Conservation (phyloP, 2,797 vertebrate genomes). For the Sarcoramphus papa region DNA sequence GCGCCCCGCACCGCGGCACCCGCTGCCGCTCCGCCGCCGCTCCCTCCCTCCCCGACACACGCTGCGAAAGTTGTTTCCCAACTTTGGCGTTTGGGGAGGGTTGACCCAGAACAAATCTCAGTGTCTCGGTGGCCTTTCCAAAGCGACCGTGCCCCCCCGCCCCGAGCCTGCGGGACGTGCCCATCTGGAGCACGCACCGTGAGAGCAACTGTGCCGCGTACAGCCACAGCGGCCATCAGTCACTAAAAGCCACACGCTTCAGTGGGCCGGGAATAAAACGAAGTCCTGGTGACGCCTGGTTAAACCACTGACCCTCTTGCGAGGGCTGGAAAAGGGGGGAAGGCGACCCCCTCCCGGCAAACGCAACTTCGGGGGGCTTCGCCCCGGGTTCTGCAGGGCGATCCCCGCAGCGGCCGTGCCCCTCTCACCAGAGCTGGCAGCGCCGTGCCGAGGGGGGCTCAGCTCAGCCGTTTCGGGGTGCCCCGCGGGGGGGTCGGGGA, state of each 20-base stretch:
- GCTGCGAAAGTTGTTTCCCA: slow-evolving; percentile 30
- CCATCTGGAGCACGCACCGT: slow-evolving; percentile 52
- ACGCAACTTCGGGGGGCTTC: not conserved
- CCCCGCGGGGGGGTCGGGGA: no score
- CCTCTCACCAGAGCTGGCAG: not conserved
- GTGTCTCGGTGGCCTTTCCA: slow-evolving; percentile 39
- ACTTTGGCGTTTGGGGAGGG: slow-evolving; percentile 29
- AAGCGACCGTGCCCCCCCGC: slow-evolving; percentile 3
- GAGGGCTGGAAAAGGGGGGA: not conserved
- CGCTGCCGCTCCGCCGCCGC: not conserved
- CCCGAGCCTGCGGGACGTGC: slow-evolving; percentile 40
- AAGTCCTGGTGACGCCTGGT: slow-evolving; percentile 52
- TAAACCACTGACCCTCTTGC: slow-evolving; percentile 50
- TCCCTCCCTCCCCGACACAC: not conserved
- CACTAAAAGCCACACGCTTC: slow-evolving; percentile 48
- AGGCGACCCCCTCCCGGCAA: not conserved
- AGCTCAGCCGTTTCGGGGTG: not conserved
- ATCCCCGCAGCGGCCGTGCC: not conserved
- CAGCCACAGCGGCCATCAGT: slow-evolving; percentile 38
- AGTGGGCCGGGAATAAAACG: slow-evolving; percentile 39
- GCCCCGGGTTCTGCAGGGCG: not conserved
- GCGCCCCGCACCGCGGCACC: not conserved
- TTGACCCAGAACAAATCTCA: slow-evolving; percentile 48
- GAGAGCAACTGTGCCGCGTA: slow-evolving; percentile 33
- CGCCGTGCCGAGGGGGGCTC: not conserved